Evolutionary conservation across 2,797 vertebrate species (phyloP), one percentile per base, ranked within the genome.

Genomic region (Vireo griseus): DNA sequence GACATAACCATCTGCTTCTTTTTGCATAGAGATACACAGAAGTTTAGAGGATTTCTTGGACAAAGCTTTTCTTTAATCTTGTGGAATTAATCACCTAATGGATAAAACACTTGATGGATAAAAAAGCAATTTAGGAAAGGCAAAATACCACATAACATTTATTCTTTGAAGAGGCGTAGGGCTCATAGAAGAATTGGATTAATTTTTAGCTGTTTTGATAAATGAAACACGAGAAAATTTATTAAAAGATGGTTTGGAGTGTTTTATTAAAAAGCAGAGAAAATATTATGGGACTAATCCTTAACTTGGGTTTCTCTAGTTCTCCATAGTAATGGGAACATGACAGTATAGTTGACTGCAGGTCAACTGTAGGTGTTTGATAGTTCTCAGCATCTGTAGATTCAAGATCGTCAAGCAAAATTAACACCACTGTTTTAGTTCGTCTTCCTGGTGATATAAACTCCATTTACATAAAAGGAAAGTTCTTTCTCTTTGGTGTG

Each of bases 301-400:
- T 68, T 75, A 58, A 12, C 6, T 4, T 0, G 0, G 10, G 2
- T 52, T 37, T 85, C 16, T 13, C 20, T 47, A 31, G 7, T 31
- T 72, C 31, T 62, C 42, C 29, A 0, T 45, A 31, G 39, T 26
- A 63, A 51, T 33, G 20, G 29, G 18, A 85, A 76, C 3, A 10
- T 18, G 35, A 18, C 52, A 58, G 15, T 73, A 52, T 28, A 28
- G 7, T 66, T 71, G 16, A n/a, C 21, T 39, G 37, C 37, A 39
- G 37, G 37, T 39, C 11, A 39, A 39, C 37, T 39, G 24, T 1
- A 3, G n/a, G 9, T 22, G 26, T 59, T 57, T 90, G 12, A 5
- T 52, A 57, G 35, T 66, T 83, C 54, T 71, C 24, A 91, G 13
- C 13, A 58, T 26, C 13, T 86, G 5, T 31, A 45, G 8, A 73